phyloP scores from a whole-genome alignment of 1,140 invertebrate species.

The Carposina sasakii region DNA sequence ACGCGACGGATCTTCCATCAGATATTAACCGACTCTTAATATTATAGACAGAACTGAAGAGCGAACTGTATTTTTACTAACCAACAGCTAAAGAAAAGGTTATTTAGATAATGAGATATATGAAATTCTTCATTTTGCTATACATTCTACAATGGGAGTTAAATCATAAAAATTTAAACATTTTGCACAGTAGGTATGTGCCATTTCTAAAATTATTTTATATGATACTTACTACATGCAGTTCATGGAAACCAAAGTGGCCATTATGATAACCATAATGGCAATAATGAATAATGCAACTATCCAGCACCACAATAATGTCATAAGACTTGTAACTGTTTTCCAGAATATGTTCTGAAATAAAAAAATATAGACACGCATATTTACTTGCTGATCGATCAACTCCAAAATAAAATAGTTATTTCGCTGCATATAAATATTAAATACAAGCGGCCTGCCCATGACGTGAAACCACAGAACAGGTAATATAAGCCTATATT shows the following conservation, averaged over 20 bases:
- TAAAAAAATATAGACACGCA: no score
- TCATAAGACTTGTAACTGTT: neutral
- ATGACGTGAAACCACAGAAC: no score
- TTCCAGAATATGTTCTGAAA: conserved; percentile 9
- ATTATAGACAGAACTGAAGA: neutral
- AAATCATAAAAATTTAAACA: no score
- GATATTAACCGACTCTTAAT: no score
- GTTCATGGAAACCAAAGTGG: conserved; percentile 3
- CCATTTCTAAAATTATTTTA: neutral
- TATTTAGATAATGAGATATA: neutral
- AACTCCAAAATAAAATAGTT: no score
- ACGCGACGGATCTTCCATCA: no score
- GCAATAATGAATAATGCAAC: conserved; percentile 4
- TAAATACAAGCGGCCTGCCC: no score
- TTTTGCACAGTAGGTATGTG: neutral
- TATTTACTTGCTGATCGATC: no score
- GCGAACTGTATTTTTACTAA: neutral
- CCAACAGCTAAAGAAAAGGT: neutral
- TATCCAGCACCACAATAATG: conserved; percentile 15
- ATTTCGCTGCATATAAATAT: no score
- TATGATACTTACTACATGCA: conserved; percentile 8
- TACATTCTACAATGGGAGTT: no score
- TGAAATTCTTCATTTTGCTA: no score
- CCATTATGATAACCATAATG: conserved; percentile 1
- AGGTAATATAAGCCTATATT: no score